A percentile compares a stretch with the other conserved stretches of the same genome.
phyloP scores from a whole-genome alignment of 1,140 invertebrate genomes.

The Zaprionus taronus region DNA sequence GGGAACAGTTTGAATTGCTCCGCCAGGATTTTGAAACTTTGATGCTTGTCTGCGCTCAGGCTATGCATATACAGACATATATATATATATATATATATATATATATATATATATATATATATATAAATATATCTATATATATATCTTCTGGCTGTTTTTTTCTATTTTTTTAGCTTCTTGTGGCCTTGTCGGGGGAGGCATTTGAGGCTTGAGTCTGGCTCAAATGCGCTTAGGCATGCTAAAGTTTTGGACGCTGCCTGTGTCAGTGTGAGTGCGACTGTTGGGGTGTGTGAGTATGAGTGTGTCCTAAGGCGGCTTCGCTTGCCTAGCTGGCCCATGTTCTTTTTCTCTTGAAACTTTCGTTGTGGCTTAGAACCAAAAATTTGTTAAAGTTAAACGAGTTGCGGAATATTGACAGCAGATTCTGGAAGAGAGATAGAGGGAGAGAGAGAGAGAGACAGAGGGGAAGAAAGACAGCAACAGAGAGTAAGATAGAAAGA shows the following conservation, averaged over 20 bases:
- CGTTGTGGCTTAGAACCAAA: slow-evolving; percentile 53
- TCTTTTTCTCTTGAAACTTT: slow-evolving; percentile 46
- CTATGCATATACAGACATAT: background rate
- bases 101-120: too few species aligned
- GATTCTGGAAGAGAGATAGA: background rate
- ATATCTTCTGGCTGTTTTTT: background rate
- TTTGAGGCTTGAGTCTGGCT: slow-evolving; percentile 40
- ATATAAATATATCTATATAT: background rate
- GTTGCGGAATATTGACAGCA: slow-evolving; percentile 60
- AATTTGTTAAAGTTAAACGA: slow-evolving; percentile 67
- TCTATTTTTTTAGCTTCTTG: slow-evolving; percentile 17
- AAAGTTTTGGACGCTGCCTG: slow-evolving; percentile 27
- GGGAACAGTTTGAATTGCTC: slow-evolving; percentile 41
- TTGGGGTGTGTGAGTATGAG: slow-evolving; percentile 1
- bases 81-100: too few species aligned
- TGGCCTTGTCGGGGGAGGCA: slow-evolving; percentile 25
- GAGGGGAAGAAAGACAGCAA: background rate
- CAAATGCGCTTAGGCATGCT: slow-evolving; percentile 46
- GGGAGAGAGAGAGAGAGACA: background rate
- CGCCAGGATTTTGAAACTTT: slow-evolving; percentile 43
- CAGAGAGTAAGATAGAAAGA: too few species aligned
- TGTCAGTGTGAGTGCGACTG: too few species aligned
- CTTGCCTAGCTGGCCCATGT: background rate
- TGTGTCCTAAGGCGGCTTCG: slow-evolving; percentile 28
- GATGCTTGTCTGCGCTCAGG: background rate